A percentile compares a stretch with the other conserved stretches of the same genome.
phyloP scores from a whole-genome alignment of 2,888 invertebrate species.

The Operophtera brumata region DNA sequence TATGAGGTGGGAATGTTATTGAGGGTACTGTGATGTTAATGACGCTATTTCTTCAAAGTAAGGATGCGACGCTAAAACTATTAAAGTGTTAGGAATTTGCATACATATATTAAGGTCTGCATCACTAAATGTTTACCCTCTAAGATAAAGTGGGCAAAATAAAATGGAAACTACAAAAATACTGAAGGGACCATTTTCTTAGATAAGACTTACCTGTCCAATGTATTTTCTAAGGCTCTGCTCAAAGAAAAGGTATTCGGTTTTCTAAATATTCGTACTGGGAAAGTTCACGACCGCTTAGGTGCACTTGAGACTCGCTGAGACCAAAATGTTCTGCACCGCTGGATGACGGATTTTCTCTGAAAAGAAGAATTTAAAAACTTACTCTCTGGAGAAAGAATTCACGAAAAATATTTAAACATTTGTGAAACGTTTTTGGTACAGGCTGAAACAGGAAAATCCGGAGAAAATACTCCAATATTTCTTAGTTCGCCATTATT shows the following conservation, averaged over 20 bases:
- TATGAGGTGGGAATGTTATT: conserved; percentile 31
- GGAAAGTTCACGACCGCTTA: conserved; percentile 52
- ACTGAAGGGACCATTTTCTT: conserved; percentile 14
- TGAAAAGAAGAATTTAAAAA: conserved; percentile 42
- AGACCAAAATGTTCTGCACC: conserved; percentile 53
- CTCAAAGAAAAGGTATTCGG: conserved; percentile 30
- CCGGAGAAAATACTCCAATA: conserved; percentile 11
- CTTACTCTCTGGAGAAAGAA: conserved; percentile 24
- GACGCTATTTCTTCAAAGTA: conserved; percentile 10
- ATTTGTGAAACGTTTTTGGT: conserved; percentile 15
- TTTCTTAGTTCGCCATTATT: conserved; percentile 31
- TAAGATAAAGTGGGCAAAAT: conserved; percentile 16
- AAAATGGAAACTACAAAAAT: conserved; percentile 28
- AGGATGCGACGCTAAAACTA: conserved; percentile 11
- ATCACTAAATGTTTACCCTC: conserved; percentile 9
- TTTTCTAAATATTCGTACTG: conserved; percentile 39
- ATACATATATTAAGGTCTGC: conserved; percentile 17
- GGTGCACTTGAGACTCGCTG: conserved; percentile 52
- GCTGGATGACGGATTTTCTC: conserved; percentile 45
- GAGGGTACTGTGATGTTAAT: conserved; percentile 10
- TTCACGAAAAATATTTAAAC: conserved; percentile 20
- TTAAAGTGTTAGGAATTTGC: conserved; percentile 14
- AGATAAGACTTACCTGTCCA: conserved; percentile 30
- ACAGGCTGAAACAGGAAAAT: conserved; percentile 20
- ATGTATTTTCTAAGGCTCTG: conserved; percentile 28